These are phyloP conservation scores for Mystacides longicornis DNA, from an alignment of 2,888 invertebrate genomes.

Conservation along the genomic window DNA sequence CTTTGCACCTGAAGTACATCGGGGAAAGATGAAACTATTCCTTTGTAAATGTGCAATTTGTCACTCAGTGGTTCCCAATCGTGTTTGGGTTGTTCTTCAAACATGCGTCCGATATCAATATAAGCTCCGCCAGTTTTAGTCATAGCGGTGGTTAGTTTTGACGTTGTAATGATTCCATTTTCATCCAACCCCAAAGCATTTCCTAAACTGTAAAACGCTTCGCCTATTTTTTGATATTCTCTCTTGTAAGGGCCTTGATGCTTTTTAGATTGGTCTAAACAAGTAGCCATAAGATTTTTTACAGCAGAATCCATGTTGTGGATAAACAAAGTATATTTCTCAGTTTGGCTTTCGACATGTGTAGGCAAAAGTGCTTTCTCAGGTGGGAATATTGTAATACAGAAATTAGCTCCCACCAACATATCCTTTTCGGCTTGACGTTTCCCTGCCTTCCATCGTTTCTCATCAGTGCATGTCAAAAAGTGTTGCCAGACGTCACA, in stretches of 20 bases:
- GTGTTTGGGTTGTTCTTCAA: slow-evolving; percentile 81
- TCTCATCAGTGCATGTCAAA: slow-evolving; percentile 93
- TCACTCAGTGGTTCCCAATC: slow-evolving; percentile 91
- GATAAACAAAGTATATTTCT: slow-evolving; percentile 75
- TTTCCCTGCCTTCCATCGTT: slow-evolving; percentile 96
- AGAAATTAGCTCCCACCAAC: slow-evolving; percentile 82
- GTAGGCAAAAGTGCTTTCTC: slow-evolving; percentile 67
- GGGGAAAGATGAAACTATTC: slow-evolving; percentile 83
- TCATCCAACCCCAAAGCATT: slow-evolving; percentile 77
- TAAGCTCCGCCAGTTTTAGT: slow-evolving; percentile 84
- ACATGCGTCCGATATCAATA: slow-evolving; percentile 80
- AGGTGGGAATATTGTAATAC: slow-evolving; percentile 81
- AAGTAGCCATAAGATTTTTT: slow-evolving; percentile 71
- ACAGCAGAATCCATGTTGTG: slow-evolving; percentile 82
- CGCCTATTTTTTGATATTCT: slow-evolving; percentile 86
- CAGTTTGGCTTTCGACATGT: slow-evolving; percentile 73
- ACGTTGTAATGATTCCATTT: slow-evolving; percentile 53
- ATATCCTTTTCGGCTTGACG: slow-evolving; percentile 92
- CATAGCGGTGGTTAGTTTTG: slow-evolving; percentile 68
- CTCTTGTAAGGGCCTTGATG: slow-evolving; percentile 78
- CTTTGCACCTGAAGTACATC: slow-evolving; percentile 86
- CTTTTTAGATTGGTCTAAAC: slow-evolving; percentile 80
- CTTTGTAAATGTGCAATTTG: slow-evolving; percentile 89
- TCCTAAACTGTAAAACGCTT: slow-evolving; percentile 77
- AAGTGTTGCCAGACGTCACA: slow-evolving; percentile 96